phyloP scores from a whole-genome alignment of 2,888 invertebrate genomes.

The Elaeidobius kamerunicus region DNA sequence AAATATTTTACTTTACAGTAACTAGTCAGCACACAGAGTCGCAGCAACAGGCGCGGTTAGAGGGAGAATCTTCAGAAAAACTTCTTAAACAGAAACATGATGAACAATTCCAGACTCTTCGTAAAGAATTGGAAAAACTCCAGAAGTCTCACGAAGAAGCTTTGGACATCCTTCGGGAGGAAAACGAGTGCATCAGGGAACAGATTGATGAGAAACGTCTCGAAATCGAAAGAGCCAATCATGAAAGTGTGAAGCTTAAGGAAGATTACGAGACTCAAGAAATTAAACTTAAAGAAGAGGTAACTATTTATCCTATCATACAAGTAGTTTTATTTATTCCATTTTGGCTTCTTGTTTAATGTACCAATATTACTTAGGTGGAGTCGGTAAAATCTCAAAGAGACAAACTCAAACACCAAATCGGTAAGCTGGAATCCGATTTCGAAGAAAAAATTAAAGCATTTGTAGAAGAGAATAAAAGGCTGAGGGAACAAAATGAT shows the following conservation, averaged over 20 bases:
- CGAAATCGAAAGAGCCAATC: slow-evolving; percentile 37
- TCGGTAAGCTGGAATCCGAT: slow-evolving; percentile 32
- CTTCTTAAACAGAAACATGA: slow-evolving; percentile 41
- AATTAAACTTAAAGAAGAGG: slow-evolving; percentile 38
- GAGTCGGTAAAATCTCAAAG: slow-evolving; percentile 26
- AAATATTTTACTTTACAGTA: too few relatives aligned
- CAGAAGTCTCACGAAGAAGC: slow-evolving; percentile 45
- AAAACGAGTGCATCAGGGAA: slow-evolving; percentile 48
- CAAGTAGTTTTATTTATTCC: not conserved
- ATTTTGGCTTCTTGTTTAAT: slow-evolving; percentile 4
- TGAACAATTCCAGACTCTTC: slow-evolving; percentile 42
- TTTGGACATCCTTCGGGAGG: slow-evolving; percentile 47
- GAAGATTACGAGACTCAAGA: slow-evolving; percentile 45
- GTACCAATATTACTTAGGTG: too few relatives aligned
- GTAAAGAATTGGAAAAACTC: slow-evolving; percentile 44
- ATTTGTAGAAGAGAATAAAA: slow-evolving; percentile 40
- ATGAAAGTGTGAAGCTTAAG: slow-evolving; percentile 42
- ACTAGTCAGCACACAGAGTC: slow-evolving; percentile 43
- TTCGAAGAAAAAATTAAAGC: slow-evolving; percentile 34
- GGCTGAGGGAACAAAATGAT: slow-evolving; percentile 44
- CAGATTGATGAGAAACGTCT: slow-evolving; percentile 46
- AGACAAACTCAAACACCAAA: slow-evolving; percentile 39
- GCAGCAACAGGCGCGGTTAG: slow-evolving; percentile 40
- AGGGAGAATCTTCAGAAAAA: slow-evolving; percentile 38
- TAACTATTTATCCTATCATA: too few relatives aligned